Conservation (phyloP, 2,888 invertebrate species). For the Myathropa florea region DNA sequence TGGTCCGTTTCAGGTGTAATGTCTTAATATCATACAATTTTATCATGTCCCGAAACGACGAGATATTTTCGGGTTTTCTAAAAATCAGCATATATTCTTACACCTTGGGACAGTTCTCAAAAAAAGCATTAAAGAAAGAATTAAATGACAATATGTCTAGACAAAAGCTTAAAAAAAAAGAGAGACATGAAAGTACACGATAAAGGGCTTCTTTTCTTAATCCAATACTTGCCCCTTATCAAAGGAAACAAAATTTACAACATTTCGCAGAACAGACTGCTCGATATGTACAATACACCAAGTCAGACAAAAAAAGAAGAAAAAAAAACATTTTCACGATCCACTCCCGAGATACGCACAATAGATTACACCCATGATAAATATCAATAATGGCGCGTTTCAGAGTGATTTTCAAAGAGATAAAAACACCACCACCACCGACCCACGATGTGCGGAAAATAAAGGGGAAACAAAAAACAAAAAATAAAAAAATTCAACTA, state of each 20-base stretch:
- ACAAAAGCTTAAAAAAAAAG: too few relatives aligned
- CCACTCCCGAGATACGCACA: conserved; percentile 6
- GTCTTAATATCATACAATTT: too few relatives aligned
- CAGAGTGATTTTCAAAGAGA: conserved; percentile 5
- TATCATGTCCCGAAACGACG: too few relatives aligned
- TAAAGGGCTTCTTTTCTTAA: not conserved
- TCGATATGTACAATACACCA: not conserved
- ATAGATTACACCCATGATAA: not conserved
- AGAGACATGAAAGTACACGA: too few relatives aligned
- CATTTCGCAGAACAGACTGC: not conserved
- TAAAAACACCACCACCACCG: not conserved
- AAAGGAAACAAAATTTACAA: not conserved
- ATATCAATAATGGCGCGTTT: conserved; percentile 16
- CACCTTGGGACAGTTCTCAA: too few relatives aligned
- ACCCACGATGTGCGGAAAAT: not conserved
- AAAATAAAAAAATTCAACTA: conserved; percentile 6
- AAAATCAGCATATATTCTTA: too few relatives aligned
- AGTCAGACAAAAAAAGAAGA: not conserved
- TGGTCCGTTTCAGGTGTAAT: too few relatives aligned
- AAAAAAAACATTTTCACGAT: not conserved
- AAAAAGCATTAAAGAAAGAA: too few relatives aligned
- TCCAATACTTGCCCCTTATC: not conserved
- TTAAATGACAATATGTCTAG: too few relatives aligned
- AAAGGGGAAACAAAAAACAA: not conserved
- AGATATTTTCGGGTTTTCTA: too few relatives aligned